Conservation (phyloP, 1,140 invertebrate genomes). For the Listronotus oregonensis region DNA sequence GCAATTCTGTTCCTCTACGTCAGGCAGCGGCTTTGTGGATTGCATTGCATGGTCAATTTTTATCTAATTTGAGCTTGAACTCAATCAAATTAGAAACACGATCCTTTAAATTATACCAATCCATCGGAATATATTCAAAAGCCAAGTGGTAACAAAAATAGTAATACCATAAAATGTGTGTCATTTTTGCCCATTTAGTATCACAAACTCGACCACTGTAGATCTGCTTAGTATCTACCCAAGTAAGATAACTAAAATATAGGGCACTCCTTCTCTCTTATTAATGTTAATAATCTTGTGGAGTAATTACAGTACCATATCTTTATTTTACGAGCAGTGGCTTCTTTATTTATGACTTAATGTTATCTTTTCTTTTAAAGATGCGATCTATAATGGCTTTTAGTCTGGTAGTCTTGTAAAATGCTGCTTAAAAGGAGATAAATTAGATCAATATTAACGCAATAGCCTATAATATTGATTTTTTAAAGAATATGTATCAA, state of each 20-base stretch:
- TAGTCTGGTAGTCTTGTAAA: no score
- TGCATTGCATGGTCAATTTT: constrained; percentile 13
- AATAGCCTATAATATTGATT: no score
- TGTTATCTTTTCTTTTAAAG: constrained; percentile 17
- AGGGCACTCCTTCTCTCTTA: constrained; percentile 24
- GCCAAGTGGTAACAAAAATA: no score
- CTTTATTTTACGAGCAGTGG: constrained; percentile 20
- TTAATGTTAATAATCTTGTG: constrained; percentile 27
- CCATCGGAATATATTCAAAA: no score
- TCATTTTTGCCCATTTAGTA: no score
- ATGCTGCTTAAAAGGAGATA: no score
- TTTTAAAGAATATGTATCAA: no score
- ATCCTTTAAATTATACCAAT: no score
- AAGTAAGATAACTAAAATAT: constrained; percentile 26
- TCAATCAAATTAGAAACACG: no score
- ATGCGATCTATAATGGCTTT: constrained; percentile 18
- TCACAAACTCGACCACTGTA: no score
- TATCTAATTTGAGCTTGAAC: constrained; percentile 50
- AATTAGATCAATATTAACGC: no score
- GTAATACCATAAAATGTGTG: no score
- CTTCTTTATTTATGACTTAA: constrained; percentile 31
- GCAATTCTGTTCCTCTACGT: background rate
- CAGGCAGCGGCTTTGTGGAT: background rate
- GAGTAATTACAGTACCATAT: constrained; percentile 28
- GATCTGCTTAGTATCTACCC: background rate